Evolutionary conservation across 2,797 vertebrate species (phyloP).

Genomic region (Sus cebifrons): DNA sequence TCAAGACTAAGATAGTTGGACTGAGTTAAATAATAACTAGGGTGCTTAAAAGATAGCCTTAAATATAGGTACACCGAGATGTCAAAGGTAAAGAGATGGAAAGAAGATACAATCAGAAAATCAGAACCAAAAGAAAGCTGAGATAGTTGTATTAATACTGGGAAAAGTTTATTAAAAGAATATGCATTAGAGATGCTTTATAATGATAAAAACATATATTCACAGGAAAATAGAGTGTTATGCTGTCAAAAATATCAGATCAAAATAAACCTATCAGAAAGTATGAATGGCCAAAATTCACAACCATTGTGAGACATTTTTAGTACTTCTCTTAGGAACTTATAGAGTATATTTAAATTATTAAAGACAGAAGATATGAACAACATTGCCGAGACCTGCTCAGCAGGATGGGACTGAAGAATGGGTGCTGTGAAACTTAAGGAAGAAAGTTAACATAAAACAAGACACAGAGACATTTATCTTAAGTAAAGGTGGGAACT

Average conservation of each 20-base stretch:
- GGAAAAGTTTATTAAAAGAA: neutral
- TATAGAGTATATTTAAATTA: neutral
- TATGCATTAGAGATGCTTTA: neutral
- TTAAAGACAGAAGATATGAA: neutral
- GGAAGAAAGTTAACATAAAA: too few species aligned
- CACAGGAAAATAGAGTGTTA: neutral
- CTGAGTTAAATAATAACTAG: neutral
- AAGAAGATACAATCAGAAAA: neutral
- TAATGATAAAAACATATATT: neutral
- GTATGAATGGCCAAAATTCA: neutral
- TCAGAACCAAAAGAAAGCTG: neutral
- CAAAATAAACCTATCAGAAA: neutral
- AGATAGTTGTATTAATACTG: neutral
- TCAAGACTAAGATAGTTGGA: neutral
- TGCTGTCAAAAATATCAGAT: neutral
- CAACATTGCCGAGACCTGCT: neutral
- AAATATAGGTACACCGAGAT: neutral
- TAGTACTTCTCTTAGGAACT: neutral
- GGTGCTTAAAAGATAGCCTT: neutral
- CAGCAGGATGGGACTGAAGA: too few species aligned
- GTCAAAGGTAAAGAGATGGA: neutral
- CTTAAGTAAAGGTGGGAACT: too few species aligned
- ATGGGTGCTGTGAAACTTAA: too few species aligned
- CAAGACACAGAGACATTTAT: too few species aligned
- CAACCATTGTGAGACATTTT: neutral